Base-by-base conservation (phyloP, 23 tunicate genomes). In the Halocynthia aurantium region DNA sequence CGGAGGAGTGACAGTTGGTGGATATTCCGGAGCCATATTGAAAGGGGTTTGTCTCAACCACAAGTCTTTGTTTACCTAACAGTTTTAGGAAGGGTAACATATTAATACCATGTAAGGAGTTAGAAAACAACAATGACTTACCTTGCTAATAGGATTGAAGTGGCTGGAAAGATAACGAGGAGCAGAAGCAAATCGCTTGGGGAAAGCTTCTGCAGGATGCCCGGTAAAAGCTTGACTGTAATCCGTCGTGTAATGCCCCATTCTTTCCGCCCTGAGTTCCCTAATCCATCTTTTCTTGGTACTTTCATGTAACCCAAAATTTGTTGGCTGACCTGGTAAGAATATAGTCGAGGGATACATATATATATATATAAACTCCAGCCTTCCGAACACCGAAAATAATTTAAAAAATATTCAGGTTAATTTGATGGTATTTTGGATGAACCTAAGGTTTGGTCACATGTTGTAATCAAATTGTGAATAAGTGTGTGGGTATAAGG, bases 1-100 rank as follows among this genome's bases (percentile, higher is more conserved):
- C 7, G 96, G 89, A 8, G 84, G 89, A 19, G 74, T 62, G 5
- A 89, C 86, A 21, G 69, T 66, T 19, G 96, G 96, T 6, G 96
- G 96, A 63, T 84, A 81, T 76, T 89, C 96, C 22, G 96, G 96
- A 1, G 96, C 96, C 96, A 89, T 84, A 62, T 89, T 89, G 70
- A 89, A 89, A 15, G 89, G 89, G 57, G 89, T 80, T 22, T 89
- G 68, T 60, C 96, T 73, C 64, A 89, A 63, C 96, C 89, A 84
- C 10, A 89, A 56, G 79, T 89, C 89, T 70, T 89, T 89, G 78
- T 89, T 89, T 13, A 89, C 57, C 96, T 89, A 81, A 31, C 17
- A 11, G 31, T 40, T 11, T 21, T 67, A 12, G 19, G 5, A 2
- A 58, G 17, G n/a, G 17, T 58, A n/a, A 58, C 15, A 58, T 58